These are phyloP conservation scores for Holocentrus rufus DNA, from an alignment of 2,797 vertebrate genomes.

Conservation along the genomic window DNA sequence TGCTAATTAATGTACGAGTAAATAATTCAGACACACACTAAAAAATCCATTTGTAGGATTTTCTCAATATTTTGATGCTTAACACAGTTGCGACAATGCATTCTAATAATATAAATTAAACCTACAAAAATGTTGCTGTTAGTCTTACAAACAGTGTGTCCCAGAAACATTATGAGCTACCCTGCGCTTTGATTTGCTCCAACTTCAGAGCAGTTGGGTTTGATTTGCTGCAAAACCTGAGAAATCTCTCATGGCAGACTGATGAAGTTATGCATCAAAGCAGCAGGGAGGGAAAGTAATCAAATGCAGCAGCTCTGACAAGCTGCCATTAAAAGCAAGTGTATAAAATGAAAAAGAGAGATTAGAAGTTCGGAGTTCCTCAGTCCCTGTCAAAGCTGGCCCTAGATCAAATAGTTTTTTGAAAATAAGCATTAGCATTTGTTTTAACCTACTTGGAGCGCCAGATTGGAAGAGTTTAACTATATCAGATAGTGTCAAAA, in stretches of 20 bases:
- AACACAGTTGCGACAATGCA: too few relatives aligned
- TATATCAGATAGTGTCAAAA: neutral
- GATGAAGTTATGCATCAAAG: conserved; percentile 16
- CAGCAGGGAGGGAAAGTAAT: conserved; percentile 31
- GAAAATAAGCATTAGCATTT: conserved; percentile 2
- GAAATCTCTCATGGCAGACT: conserved; percentile 23
- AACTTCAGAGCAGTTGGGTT: conserved; percentile 23
- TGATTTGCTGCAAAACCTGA: conserved; percentile 22
- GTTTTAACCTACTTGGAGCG: neutral
- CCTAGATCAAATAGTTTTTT: neutral
- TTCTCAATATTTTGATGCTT: too few relatives aligned
- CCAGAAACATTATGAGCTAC: conserved; percentile 12
- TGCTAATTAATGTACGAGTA: neutral
- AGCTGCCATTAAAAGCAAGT: conserved; percentile 14
- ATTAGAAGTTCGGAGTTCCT: neutral
- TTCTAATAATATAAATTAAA: too few relatives aligned
- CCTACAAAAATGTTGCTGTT: conserved; percentile 18
- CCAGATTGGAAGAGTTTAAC: too few relatives aligned
- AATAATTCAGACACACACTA: neutral
- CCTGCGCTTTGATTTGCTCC: conserved; percentile 37
- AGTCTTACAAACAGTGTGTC: conserved; percentile 11
- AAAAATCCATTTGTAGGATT: too few relatives aligned
- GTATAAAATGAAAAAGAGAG: neutral
- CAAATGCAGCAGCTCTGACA: conserved; percentile 20
- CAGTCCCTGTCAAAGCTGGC: neutral